These are phyloP conservation scores for Limosa lapponica DNA, from an alignment of 2,797 vertebrate species.

Conservation along the genomic window DNA sequence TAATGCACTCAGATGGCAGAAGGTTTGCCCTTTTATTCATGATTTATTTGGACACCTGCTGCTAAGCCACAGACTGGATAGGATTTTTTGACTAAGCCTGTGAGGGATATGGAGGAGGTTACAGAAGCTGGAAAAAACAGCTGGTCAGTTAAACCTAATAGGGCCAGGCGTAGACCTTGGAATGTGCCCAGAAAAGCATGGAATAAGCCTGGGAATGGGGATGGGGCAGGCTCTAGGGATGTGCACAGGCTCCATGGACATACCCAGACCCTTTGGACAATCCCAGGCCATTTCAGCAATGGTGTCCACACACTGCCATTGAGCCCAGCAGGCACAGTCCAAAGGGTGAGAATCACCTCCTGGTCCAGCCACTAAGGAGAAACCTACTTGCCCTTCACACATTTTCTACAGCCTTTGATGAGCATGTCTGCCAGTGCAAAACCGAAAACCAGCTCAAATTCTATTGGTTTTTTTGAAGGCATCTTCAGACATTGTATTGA, in stretches of 20 bases:
- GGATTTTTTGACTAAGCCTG: not conserved
- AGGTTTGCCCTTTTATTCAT: not conserved
- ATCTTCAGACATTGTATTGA: not conserved
- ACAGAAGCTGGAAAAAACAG: not conserved
- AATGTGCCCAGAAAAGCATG: not conserved
- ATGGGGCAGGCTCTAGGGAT: not conserved
- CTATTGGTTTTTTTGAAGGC: not conserved
- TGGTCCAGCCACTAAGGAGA: not conserved
- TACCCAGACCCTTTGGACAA: not conserved
- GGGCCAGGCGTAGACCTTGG: not conserved
- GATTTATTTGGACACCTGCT: not conserved
- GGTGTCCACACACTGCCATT: too few species aligned
- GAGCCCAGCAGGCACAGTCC: not conserved
- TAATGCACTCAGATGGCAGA: not conserved
- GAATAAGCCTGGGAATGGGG: not conserved
- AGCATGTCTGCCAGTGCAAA: not conserved
- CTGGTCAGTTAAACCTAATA: not conserved
- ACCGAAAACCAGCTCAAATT: not conserved
- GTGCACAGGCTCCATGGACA: rapidly evolving
- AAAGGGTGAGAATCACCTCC: not conserved
- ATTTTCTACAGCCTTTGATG: not conserved
- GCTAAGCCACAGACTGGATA: not conserved
- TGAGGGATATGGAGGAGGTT: not conserved
- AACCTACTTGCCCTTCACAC: not conserved
- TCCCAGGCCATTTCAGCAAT: not conserved